Percentiles rank a stretch among this genome's conserved stretches.
Evolutionary conservation across 2,888 invertebrate species (phyloP).

Genomic region (Physocephala rufipes): DNA sequence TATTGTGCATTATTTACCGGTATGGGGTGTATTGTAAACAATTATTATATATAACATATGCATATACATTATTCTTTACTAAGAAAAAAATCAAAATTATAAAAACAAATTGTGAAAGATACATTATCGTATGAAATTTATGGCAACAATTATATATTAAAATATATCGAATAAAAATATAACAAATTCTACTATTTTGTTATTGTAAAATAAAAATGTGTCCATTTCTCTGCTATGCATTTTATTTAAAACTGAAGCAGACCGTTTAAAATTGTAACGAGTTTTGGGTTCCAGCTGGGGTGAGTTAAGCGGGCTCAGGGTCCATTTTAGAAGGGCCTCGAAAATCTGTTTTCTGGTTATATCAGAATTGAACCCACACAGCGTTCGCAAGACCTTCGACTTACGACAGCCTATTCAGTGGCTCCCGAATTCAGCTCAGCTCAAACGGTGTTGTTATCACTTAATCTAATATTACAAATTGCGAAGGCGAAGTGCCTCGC

Average conservation of each 20-base stretch:
- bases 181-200: slow-evolving; percentile 42
- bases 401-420: too few species aligned
- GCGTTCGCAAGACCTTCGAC: too few species aligned
- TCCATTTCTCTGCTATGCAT: slow-evolving; percentile 7
- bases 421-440: too few species aligned
- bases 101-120: slow-evolving; percentile 33
- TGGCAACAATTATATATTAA: slow-evolving; percentile 45
- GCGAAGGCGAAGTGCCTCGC: too few species aligned
- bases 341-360: too few species aligned
- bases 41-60: slow-evolving; percentile 41
- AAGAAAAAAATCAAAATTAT: slow-evolving; percentile 31
- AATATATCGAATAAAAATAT: slow-evolving; percentile 42
- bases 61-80: slow-evolving; percentile 31
- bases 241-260: not conserved
- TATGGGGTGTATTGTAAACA: slow-evolving; percentile 52
- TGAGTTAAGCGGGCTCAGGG: too few species aligned
- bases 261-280: not conserved
- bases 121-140: slow-evolving; percentile 44
- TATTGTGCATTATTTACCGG: slow-evolving; percentile 55
- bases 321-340: too few species aligned
- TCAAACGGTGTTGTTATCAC: too few species aligned
- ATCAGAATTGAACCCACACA: too few species aligned
- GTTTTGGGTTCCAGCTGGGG: too few species aligned
- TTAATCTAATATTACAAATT: too few species aligned
- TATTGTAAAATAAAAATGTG: slow-evolving; percentile 39